Evolutionary conservation across 2,888 invertebrate genomes (phyloP), one percentile per base, ranked within the genome.

Genomic region (Sphecodes monilicornis): DNA sequence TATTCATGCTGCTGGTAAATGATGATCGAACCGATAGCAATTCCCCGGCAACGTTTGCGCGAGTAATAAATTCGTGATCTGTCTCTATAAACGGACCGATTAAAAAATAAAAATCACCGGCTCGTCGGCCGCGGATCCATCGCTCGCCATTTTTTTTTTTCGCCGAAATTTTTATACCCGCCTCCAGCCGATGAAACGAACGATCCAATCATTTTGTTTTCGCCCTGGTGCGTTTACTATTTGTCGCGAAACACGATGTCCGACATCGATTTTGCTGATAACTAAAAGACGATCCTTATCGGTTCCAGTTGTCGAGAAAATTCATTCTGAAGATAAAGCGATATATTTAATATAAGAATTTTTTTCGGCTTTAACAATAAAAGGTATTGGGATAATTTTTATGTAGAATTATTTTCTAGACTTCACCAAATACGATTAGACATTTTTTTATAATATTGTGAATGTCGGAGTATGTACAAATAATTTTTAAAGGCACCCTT

Each of bases 181-280:
- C 64, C 6, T 32, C 18, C 18, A 18, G 32, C 1, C 57, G 29
- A 11, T 11, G 3, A 11, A 29, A 29, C 41, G 41, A 82, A 69
- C 76, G 71, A 76, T 73, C 66, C 76, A 57, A 18, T 43, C 66
- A 60, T n/a, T 13, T 39, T 39, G 1, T 36, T 39, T 8, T 32
- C 39, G 68, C 68, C 3, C 11, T 1, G 60, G 6, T 39, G 22
- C 39, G n/a, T 18, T 39, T 83, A 60, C 68, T 60, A 13, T 57
- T 69, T 60, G 71, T 72, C 64, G 39, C 46, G 60, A 57, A 72
- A 72, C 72, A 78, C 68, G 69, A 54, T 22, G 22, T 50, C 39
- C 39, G 39, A 39, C 8, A 39, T 39, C 39, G 39, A 39, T 39
- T 39, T 39, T 8, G 39, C 39, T 39, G 39, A 39, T 41, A 11